Base-by-base conservation (phyloP, 2,797 vertebrate genomes). In the Poeciliopsis gracilis region DNA sequence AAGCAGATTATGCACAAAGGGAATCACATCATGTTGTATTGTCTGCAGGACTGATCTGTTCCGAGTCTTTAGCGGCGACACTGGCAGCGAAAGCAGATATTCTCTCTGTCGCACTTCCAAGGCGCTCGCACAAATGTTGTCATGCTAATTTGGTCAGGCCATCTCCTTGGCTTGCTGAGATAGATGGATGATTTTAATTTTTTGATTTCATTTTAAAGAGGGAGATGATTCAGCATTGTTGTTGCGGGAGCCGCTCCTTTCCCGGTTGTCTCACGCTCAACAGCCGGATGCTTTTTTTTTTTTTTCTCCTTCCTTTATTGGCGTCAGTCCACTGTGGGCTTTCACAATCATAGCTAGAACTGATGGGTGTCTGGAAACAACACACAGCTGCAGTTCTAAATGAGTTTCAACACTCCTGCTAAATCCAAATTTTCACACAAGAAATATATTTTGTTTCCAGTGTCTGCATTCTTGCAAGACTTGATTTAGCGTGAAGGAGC, bases 51-150 rank as follows among this genome's bases (percentile, higher is more conserved):
- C 84, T 81, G 81, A 91, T 91, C 85, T 84, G 78, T 80, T 86
- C 87, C 79, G n/a, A 86, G 88, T 91, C 83, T 91, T 87, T 86
- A 84, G 89, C 86, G 75, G 79, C 75, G 86, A 81, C 85, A 77
- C 71, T 86, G 88, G 81, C 88, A 87, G 75, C 66, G 84, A 73
- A 81, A 90, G 86, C 84, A 72, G 92, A 88, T 89, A 88, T 91
- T 85, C 89, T 84, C 88, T 86, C 84, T 91, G 90, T 92, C 90
- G 90, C 85, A 82, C 84, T 89, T 91, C 87, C 90, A 91, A 88
- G 77, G 75, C 83, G 80, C 85, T 79, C 7, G 84, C 88, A 75
- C 83, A 87, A 90, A 88, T 86, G 90, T 84, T 89, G 86, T 84
- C 86, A 82, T 79, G 90, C 87, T 92, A 88, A 91, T 91, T 92